Conservation (phyloP, 1,140 invertebrate genomes). For the Kradibia gibbosae region DNA sequence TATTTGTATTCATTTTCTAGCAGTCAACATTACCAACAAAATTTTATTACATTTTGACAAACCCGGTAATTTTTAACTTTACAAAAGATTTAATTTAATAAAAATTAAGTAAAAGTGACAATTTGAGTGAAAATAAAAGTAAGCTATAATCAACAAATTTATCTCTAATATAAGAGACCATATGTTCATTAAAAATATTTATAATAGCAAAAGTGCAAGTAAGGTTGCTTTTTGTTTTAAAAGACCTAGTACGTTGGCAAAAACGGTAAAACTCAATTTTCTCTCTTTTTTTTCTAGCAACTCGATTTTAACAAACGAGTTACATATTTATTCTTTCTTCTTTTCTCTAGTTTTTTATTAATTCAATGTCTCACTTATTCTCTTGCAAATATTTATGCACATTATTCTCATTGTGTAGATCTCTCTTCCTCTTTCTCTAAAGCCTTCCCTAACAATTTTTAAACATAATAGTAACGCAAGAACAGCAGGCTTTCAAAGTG, state of each 20-base stretch:
- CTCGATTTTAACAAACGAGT: neutral
- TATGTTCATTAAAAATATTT: neutral
- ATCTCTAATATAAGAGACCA: neutral
- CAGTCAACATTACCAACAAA: neutral
- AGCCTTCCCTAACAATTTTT: neutral
- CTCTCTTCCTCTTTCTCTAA: neutral
- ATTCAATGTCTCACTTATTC: neutral
- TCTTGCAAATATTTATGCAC: neutral
- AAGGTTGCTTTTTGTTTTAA: neutral
- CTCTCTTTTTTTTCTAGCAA: neutral
- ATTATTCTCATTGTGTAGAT: neutral
- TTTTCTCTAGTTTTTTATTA: neutral
- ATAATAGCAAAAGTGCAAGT: neutral
- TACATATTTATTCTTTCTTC: neutral
- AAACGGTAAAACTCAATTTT: constrained; percentile 15
- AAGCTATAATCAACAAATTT: neutral
- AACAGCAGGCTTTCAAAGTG: constrained; percentile 7
- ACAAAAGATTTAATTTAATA: neutral
- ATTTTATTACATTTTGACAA: constrained; percentile 9
- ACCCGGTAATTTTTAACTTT: constrained; percentile 1
- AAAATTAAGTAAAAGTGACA: neutral
- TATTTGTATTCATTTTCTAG: constrained; percentile 1
- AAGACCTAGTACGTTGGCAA: neutral
- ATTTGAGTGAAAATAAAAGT: neutral
- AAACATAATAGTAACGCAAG: constrained; percentile 8